Evolutionary conservation across 2,113 vertebrate genomes (phyloP).

Genomic region (Xiphophorus hellerii): DNA sequence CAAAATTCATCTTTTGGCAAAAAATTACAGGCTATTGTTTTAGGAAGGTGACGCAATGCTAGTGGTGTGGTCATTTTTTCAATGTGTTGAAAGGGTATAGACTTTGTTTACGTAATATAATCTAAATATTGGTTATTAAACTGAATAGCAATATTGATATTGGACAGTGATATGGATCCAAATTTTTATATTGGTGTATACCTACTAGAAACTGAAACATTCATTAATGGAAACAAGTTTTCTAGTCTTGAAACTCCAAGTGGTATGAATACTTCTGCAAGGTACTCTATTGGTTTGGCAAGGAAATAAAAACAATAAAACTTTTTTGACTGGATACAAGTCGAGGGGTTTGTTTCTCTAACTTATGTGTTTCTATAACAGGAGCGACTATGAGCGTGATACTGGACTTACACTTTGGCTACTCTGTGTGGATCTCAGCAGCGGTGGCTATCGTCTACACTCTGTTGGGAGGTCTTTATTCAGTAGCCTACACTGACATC

Average conservation of each 20-base stretch:
- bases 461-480: slow-evolving; percentile 71
- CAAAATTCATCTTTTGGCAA: too few relatives aligned
- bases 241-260: neutral
- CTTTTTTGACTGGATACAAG: neutral
- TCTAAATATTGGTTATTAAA: too few relatives aligned
- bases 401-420: slow-evolving; percentile 52
- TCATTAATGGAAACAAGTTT: too few relatives aligned
- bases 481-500: slow-evolving; percentile 74
- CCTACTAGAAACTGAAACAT: too few relatives aligned
- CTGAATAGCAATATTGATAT: too few relatives aligned
- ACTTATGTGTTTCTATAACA: slow-evolving; percentile 23
- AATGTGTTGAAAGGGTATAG: too few relatives aligned
- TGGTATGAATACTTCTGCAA: neutral
- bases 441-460: slow-evolving; percentile 73
- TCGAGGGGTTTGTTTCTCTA: neutral
- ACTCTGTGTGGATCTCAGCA: slow-evolving; percentile 64
- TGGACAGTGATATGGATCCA: too few relatives aligned
- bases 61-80: too few relatives aligned
- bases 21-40: too few relatives aligned
- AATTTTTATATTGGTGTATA: too few relatives aligned
- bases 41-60: too few relatives aligned
- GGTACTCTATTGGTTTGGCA: neutral
- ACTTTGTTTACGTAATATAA: too few relatives aligned
- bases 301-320: neutral
- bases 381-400: slow-evolving; percentile 71